Base-by-base conservation (phyloP, 1,140 invertebrate genomes). In the Polyergus mexicanus region DNA sequence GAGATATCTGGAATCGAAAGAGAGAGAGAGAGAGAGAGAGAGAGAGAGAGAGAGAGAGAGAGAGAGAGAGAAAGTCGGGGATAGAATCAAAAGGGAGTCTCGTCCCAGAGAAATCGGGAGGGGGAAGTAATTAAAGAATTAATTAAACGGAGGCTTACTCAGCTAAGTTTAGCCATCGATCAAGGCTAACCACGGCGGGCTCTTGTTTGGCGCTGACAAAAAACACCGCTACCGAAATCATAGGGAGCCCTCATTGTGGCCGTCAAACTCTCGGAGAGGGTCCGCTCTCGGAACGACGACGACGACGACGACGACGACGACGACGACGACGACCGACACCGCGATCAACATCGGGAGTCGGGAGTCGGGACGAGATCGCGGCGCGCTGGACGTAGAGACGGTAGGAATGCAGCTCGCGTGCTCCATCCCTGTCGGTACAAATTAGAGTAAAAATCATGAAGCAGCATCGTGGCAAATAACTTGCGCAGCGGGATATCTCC, bases 381-480 rank as follows among this genome's bases (percentile, higher is more conserved):
- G 16, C 19, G 10, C 41, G 38, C n/a, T 75, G 75, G 89, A 86
- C 68, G 86, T 68, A 62, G 75, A 86, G 83, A 89, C 75, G 76
- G 62, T 84, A 92, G 89, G 91, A 92, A 92, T 92, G 89, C 88
- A 75, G 92, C 85, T 93, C 91, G 92, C 92, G 92, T 93, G 94
- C 92, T 92, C 87, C 91, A 91, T 92, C 89, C 92, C 92, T 95
- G 94, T 95, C 94, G 92, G 91, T 92, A 92, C 94, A 92, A 94
- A 94, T 95, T 95, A 94, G 93, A 93, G 93, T 93, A 89, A 92
- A 93, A 94, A 92, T 94, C 92, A 92, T 93, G 91, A 92, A 94
- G 91, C 88, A 90, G 93, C 92, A 94, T 94, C 92, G 91, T 92
- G 92, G 88, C 90, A 92, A 94, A 94, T 94, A 94, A 94, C 91